Base-by-base conservation (phyloP, 2,888 invertebrate species). In the Stratiomys singularior region DNA sequence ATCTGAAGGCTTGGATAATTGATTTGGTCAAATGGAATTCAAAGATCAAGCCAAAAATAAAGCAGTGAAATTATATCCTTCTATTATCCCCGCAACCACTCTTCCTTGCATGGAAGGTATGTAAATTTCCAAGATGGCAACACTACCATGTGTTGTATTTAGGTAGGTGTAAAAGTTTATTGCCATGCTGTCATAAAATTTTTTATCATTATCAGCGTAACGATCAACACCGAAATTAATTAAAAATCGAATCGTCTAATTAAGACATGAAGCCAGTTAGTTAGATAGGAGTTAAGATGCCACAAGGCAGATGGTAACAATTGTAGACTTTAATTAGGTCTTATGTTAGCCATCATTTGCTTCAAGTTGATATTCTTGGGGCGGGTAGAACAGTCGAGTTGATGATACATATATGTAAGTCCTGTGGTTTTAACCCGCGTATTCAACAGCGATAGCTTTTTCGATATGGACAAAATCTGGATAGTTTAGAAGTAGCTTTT, bases 181-280 rank as follows among this genome's bases (percentile, higher is more conserved):
- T 60, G 74, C 74, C 5, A 4, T n/a, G 13, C 60, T 74, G 44
- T 74, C 74, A 58, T 58, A 74, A 74, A 74, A 60, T 28, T 60
- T 52, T 74, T 56, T 58, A 74, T 60, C 58, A 37, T 60, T 37
- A 69, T 69, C 58, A 37, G 9, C 74, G 23, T 47, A 74, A 74
- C 74, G 60, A 60, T 74, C 74, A 25, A 37, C 58, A 74, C 52
- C 28, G 64, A 76, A 76, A 76, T 76, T 64, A 76, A 76, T 76
- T 76, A 76, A 76, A 76, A 76, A 63, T 37, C 46, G 30, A 64
- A 76, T 76, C 76, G 76, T 64, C 77, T 77, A 77, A 77, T 77
- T 77, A 77, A 77, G 77, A 77, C 77, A 77, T 77, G 77, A 67
- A 67, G 77, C 66, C 30, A 67, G 46, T 66, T 76, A 25, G 76